Conservation (phyloP, 2,888 invertebrate genomes). For the Mythimna albipuncta region DNA sequence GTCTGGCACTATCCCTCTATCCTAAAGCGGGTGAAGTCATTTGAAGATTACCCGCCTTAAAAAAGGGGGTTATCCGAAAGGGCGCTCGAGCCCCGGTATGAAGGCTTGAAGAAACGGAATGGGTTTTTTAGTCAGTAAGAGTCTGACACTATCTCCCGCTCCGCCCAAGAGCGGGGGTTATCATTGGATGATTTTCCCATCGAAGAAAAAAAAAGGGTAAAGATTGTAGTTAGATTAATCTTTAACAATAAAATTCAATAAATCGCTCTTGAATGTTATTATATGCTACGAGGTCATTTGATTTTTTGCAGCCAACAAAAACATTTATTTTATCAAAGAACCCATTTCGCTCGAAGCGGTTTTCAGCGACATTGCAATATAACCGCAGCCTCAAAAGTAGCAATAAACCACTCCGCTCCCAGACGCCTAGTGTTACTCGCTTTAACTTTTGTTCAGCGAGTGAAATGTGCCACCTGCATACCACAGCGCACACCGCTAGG, state of each 20-base stretch:
- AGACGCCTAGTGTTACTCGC: conserved; percentile 18
- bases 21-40: too few relatives aligned
- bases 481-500: conserved; percentile 23
- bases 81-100: too few relatives aligned
- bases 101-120: too few relatives aligned
- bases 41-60: too few relatives aligned
- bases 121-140: too few relatives aligned
- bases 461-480: conserved; percentile 31
- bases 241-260: background rate
- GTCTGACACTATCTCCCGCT: too few relatives aligned
- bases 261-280: background rate
- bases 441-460: conserved; percentile 40
- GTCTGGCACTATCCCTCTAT: too few relatives aligned
- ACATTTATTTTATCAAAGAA: background rate
- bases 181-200: too few relatives aligned
- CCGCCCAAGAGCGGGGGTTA: too few relatives aligned
- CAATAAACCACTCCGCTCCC: conserved; percentile 28
- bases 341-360: background rate
- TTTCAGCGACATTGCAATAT: background rate
- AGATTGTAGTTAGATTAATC: background rate
- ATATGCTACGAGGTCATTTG: background rate
- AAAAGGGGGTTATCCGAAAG: too few relatives aligned
- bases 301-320: background rate
- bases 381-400: conserved; percentile 11
- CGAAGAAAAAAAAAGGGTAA: background rate